Evolutionary conservation across 2,113 vertebrate genomes (phyloP).

Genomic region (Podarcis cretensis): DNA sequence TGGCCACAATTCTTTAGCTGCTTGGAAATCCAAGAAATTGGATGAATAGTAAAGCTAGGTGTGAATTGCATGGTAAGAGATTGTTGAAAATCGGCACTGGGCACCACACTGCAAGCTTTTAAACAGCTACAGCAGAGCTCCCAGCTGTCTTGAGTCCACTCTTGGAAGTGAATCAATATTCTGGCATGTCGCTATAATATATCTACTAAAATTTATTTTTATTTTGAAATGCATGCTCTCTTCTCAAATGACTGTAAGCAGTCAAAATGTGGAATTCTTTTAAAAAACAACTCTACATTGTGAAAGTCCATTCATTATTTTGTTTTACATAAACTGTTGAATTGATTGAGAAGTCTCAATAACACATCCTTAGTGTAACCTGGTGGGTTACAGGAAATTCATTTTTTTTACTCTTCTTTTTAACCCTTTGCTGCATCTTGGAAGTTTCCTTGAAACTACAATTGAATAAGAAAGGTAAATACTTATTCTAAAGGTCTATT

Average conservation of each 20-base stretch:
- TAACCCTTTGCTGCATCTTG: slow-evolving; percentile 77
- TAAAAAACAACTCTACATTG: not conserved
- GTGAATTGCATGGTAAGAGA: not conserved
- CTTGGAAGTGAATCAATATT: not conserved
- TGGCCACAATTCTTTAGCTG: not conserved
- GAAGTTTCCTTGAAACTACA: slow-evolving; percentile 74
- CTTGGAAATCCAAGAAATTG: not conserved
- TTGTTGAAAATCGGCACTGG: not conserved
- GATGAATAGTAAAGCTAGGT: not conserved
- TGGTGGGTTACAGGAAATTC: slow-evolving; percentile 59
- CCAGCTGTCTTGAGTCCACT: not conserved
- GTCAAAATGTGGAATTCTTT: slow-evolving; percentile 4
- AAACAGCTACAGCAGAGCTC: not conserved
- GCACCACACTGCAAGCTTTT: not conserved
- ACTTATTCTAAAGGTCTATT: slow-evolving; percentile 47
- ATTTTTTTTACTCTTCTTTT: slow-evolving; percentile 66
- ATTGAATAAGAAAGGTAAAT: slow-evolving; percentile 75
- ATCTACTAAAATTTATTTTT: not conserved
- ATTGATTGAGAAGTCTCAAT: not conserved
- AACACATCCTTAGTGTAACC: not conserved
- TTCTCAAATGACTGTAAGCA: not conserved
- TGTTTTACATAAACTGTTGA: not conserved
- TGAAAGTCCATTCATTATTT: not conserved
- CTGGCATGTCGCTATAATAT: not conserved
- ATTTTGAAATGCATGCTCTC: not conserved